Percentiles rank a stretch among this genome's conserved stretches.
phyloP scores from a whole-genome alignment of 2,113 vertebrate genomes.

The Nannospalax galili region DNA sequence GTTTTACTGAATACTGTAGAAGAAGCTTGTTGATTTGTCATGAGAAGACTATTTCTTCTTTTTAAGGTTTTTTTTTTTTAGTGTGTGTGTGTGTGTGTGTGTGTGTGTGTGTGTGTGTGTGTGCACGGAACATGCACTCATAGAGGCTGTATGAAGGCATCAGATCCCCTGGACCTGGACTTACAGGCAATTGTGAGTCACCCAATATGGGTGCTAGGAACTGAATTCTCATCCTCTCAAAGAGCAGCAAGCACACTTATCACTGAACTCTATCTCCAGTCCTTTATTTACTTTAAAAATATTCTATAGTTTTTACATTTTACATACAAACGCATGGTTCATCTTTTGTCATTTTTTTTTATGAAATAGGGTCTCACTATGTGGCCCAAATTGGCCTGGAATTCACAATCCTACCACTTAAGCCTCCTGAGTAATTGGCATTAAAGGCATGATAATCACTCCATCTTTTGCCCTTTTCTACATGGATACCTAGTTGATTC shows the following conservation, averaged over 20 bases:
- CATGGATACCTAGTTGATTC: neutral
- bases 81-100: neutral
- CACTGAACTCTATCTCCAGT: neutral
- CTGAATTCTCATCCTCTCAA: neutral
- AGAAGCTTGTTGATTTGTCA: neutral
- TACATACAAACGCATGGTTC: conserved; percentile 8
- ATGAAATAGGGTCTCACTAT: neutral
- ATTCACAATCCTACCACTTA: neutral
- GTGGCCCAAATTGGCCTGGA: neutral
- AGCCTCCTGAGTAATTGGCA: neutral
- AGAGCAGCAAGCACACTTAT: neutral
- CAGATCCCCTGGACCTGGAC: neutral
- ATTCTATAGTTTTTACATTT: conserved; percentile 1
- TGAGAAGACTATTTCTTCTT: neutral
- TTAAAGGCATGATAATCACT: neutral
- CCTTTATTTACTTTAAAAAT: neutral
- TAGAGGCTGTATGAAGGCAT: neutral
- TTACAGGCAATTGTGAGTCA: neutral
- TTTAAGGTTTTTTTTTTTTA: neutral
- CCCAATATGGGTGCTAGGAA: neutral
- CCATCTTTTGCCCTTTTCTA: no score
- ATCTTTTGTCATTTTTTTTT: neutral
- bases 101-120: neutral
- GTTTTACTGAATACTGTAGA: conserved; percentile 15
- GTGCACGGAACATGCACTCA: neutral